phyloP scores from a whole-genome alignment of 2,888 invertebrate genomes.

The Pheosia tremula region DNA sequence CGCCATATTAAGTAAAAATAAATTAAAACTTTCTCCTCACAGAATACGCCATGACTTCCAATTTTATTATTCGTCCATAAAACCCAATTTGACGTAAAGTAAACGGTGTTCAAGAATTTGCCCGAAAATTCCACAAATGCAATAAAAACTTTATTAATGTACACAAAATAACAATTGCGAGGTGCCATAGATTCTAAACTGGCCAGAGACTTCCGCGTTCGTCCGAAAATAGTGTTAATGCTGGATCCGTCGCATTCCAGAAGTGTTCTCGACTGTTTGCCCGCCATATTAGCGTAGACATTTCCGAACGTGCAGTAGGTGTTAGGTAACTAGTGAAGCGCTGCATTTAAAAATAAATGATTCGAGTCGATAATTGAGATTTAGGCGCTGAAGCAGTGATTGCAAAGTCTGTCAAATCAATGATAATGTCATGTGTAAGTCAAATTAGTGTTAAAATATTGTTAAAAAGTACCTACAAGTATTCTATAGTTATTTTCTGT shows the following conservation, averaged over 20 bases:
- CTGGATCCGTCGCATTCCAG: constrained; percentile 63
- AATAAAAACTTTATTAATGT: constrained; percentile 39
- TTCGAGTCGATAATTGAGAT: no score
- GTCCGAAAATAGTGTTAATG: constrained; percentile 66
- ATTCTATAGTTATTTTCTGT: no score
- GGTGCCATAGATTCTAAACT: constrained; percentile 37
- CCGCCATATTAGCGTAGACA: constrained; percentile 51
- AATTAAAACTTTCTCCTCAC: background rate
- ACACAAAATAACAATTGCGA: constrained; percentile 45
- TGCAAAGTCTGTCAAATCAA: no score
- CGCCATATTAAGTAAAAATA: background rate
- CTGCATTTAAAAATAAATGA: background rate
- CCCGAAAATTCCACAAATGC: constrained; percentile 30
- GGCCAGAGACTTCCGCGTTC: constrained; percentile 62
- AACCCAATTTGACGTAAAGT: constrained; percentile 2
- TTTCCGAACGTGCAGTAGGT: constrained; percentile 39
- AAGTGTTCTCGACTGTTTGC: constrained; percentile 46
- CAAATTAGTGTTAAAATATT: no score
- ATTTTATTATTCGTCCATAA: background rate
- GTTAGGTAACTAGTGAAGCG: constrained; percentile 26
- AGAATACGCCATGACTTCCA: background rate
- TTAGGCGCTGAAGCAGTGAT: no score
- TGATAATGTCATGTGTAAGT: no score
- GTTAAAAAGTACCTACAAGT: no score
- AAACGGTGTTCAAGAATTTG: constrained; percentile 13